A percentile compares a stretch with the other conserved stretches of the same genome.
Conservation (phyloP, 2,797 vertebrate species). For the Tenualosa thibaudeaui region DNA sequence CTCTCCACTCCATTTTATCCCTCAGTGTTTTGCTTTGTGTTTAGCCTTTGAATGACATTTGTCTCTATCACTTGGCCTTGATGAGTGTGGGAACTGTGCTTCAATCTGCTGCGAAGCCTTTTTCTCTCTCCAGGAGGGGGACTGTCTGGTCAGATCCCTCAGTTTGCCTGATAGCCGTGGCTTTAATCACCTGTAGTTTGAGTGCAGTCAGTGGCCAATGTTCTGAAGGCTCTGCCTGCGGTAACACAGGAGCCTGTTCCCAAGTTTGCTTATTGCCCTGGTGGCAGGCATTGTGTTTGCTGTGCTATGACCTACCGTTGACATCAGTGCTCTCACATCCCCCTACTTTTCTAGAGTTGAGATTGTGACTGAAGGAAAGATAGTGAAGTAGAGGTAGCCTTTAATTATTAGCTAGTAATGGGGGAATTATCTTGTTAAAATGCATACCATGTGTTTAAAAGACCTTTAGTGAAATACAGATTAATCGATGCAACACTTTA, state of each 20-base stretch:
- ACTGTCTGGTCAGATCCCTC: not conserved
- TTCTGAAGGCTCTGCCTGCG: not conserved
- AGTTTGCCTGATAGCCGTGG: not conserved
- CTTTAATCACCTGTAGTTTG: not conserved
- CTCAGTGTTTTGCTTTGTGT: not conserved
- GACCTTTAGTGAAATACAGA: too few relatives aligned
- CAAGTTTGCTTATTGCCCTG: not conserved
- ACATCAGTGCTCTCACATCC: not conserved
- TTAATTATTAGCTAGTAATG: too few relatives aligned
- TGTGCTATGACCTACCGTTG: not conserved
- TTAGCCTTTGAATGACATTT: not conserved
- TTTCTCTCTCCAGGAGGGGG: not conserved
- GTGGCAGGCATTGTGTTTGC: not conserved
- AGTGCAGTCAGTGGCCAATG: not conserved
- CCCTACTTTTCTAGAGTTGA: not conserved
- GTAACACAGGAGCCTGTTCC: not conserved
- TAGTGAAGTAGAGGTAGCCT: too few relatives aligned
- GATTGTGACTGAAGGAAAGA: not conserved
- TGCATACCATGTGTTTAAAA: too few relatives aligned
- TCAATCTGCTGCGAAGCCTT: not conserved
- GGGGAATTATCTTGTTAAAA: not conserved
- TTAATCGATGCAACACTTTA: not conserved
- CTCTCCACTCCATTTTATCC: constrained; percentile 1
- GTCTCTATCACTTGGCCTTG: not conserved
- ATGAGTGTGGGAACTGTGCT: constrained; percentile 7